Conservation (phyloP, 2,797 vertebrate genomes). For the Aythya fuligula region DNA sequence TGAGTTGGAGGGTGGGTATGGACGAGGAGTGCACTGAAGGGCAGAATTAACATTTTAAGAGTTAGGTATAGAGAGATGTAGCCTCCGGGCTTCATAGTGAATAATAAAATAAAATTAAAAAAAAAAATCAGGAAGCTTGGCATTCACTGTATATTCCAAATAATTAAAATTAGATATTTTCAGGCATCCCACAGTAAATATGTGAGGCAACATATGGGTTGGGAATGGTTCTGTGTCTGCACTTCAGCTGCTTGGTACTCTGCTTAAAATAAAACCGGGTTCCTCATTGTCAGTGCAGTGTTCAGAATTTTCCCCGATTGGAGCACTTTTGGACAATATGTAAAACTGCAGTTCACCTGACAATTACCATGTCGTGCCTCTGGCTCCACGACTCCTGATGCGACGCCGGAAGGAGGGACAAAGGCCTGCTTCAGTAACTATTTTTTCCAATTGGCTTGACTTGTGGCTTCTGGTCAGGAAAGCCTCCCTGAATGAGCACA, state of each 20-base stretch:
- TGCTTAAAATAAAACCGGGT: constrained; percentile 18
- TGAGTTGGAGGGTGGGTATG: not conserved
- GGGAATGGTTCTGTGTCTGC: not conserved
- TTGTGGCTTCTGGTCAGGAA: not conserved
- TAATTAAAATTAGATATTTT: constrained; percentile 16
- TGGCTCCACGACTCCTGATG: not conserved
- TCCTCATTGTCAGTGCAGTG: not conserved
- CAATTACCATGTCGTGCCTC: not conserved
- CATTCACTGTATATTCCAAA: not conserved
- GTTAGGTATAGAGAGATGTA: not conserved
- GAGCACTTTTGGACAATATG: not conserved
- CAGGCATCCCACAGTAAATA: constrained; percentile 25
- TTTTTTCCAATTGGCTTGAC: not conserved
- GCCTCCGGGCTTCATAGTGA: not conserved
- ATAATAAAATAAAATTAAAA: not conserved
- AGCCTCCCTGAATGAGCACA: not conserved
- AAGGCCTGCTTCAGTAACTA: not conserved
- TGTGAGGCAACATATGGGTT: not conserved
- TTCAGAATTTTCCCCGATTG: not conserved
- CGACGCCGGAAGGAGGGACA: rapidly evolving
- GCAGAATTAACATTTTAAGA: not conserved
- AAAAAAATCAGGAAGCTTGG: not conserved
- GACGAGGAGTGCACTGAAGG: not conserved
- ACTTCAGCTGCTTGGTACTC: not conserved
- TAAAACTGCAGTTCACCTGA: not conserved